phyloP scores from a whole-genome alignment of 2,113 vertebrate species.

The Pseudois nayaur region DNA sequence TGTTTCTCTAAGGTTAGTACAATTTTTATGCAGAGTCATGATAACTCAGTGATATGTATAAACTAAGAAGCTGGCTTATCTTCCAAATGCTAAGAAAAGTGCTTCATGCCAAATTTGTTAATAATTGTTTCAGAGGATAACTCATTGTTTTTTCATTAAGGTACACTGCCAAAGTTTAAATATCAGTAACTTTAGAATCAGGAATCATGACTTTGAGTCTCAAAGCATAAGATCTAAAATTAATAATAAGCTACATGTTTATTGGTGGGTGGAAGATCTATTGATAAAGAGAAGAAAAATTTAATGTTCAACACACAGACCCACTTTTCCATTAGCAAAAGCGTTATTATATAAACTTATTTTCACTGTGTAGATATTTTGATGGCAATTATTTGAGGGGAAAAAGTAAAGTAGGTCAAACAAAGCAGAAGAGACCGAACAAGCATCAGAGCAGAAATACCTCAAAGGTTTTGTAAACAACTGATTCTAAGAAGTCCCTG shows the following conservation, averaged over 20 bases:
- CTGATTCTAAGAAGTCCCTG: neutral
- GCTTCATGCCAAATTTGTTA: slow-evolving; percentile 36
- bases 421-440: neutral
- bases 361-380: neutral
- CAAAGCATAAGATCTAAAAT: neutral
- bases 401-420: neutral
- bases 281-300: neutral
- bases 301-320: neutral
- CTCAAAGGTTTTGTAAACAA: neutral
- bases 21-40: slow-evolving; percentile 47
- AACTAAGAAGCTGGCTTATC: slow-evolving; percentile 33
- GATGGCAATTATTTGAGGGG: neutral
- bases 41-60: neutral
- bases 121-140: slow-evolving; percentile 52
- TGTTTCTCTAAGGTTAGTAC: neutral
- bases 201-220: slow-evolving; percentile 24
- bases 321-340: neutral
- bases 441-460: neutral
- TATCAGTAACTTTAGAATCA: slow-evolving; percentile 64
- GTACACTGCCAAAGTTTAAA: slow-evolving; percentile 62
- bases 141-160: slow-evolving; percentile 62
- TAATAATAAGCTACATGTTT: slow-evolving; percentile 36
- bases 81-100: slow-evolving; percentile 40
- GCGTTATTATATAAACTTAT: neutral
- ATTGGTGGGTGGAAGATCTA: slow-evolving; percentile 25